Conservation (phyloP, 1,140 invertebrate species). For the Diabrotica undecimpunctata region DNA sequence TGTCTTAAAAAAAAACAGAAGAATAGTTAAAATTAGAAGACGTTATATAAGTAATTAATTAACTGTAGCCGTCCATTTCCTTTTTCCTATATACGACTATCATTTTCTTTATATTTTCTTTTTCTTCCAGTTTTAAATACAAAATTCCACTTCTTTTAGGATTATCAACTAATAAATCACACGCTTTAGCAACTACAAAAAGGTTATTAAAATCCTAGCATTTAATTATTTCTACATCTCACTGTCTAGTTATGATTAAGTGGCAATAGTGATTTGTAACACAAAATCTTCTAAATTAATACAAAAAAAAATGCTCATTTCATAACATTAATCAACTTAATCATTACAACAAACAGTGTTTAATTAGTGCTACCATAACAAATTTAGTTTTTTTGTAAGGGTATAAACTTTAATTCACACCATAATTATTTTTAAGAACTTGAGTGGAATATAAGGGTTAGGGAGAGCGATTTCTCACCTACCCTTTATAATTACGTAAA, state of each 20-base stretch:
- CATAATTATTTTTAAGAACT: constrained; percentile 13
- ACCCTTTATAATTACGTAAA: constrained; percentile 37
- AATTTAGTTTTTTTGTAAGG: constrained; percentile 1
- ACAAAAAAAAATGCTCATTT: background rate
- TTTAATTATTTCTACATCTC: background rate
- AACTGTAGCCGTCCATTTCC: too few species aligned
- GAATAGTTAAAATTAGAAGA: too few species aligned
- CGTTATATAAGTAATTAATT: too few species aligned
- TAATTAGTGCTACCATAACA: constrained; percentile 10
- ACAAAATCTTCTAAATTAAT: background rate
- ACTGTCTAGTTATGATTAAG: background rate
- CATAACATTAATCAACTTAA: constrained; percentile 20
- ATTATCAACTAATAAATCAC: too few species aligned
- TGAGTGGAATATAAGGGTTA: background rate
- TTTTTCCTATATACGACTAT: too few species aligned
- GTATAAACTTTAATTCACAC: constrained; percentile 20
- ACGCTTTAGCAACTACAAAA: too few species aligned
- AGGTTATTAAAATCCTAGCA: background rate
- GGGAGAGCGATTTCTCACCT: constrained; percentile 29
- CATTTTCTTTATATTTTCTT: too few species aligned
- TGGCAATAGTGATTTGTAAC: background rate
- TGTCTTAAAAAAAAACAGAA: too few species aligned
- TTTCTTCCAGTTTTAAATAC: too few species aligned
- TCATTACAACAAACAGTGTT: constrained; percentile 19
- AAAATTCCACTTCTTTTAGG: too few species aligned